phyloP scores from a whole-genome alignment of 2,113 vertebrate genomes.

The Rhinogobius similis region DNA sequence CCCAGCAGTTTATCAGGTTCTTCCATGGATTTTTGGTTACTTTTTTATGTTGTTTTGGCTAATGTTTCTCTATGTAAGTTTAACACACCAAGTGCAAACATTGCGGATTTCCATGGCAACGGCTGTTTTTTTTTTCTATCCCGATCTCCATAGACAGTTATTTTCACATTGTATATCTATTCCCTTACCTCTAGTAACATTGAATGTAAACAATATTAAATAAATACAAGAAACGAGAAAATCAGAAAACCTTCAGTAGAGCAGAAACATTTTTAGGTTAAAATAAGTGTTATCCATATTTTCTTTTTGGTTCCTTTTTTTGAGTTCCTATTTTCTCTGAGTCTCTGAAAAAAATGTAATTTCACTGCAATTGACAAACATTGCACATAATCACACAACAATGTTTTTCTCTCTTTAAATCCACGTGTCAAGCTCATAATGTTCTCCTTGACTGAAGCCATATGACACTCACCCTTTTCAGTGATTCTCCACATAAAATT shows the following conservation, averaged over 20 bases:
- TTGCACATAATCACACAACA: background rate
- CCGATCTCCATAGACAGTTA: too few species aligned
- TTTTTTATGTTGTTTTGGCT: too few species aligned
- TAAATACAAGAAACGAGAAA: background rate
- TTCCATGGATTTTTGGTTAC: too few species aligned
- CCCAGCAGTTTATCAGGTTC: too few species aligned
- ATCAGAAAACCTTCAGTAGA: background rate
- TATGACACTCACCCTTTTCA: background rate
- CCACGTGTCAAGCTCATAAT: background rate
- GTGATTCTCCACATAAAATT: constrained; percentile 31
- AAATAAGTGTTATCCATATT: background rate
- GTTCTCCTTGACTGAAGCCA: background rate
- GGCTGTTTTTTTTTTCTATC: too few species aligned
- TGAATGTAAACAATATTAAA: background rate
- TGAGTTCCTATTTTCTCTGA: background rate
- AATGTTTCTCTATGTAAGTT: too few species aligned
- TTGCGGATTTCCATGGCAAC: too few species aligned
- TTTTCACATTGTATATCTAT: too few species aligned
- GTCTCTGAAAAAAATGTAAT: background rate
- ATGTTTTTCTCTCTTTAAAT: background rate
- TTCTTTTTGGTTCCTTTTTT: background rate
- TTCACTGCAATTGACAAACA: background rate
- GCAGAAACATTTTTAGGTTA: background rate
- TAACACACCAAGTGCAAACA: too few species aligned
- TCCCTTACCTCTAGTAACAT: too few species aligned